Evolutionary conservation across 2,888 invertebrate species (phyloP).

Genomic region (Entomobrya multifasciata): DNA sequence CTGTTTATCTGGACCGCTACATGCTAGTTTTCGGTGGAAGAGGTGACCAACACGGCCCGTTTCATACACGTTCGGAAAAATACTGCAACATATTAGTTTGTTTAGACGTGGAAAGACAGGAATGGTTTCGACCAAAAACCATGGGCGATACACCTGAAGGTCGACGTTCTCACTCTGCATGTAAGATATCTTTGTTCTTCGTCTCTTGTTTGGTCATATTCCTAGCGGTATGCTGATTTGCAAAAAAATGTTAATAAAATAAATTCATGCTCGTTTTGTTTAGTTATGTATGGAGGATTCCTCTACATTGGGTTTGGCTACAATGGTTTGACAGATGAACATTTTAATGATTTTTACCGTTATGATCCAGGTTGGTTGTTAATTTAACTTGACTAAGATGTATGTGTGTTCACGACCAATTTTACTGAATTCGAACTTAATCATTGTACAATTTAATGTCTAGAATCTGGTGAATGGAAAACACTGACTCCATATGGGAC

Average conservation of each 20-base stretch:
- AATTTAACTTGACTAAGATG: neutral
- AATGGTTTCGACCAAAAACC: slow-evolving; percentile 86
- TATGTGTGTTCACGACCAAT: no score
- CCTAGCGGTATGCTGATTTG: no score
- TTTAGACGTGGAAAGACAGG: slow-evolving; percentile 87
- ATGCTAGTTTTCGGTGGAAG: slow-evolving; percentile 97
- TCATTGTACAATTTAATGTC: neutral
- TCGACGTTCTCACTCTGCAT: slow-evolving; percentile 94
- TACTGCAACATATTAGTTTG: slow-evolving; percentile 87
- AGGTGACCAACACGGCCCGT: slow-evolving; percentile 87
- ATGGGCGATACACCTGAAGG: slow-evolving; percentile 87
- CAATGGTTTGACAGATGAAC: slow-evolving; percentile 88
- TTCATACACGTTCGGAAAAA: slow-evolving; percentile 86
- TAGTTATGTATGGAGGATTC: slow-evolving; percentile 89
- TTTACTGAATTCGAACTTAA: neutral
- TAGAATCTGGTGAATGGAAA: slow-evolving; percentile 78
- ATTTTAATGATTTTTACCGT: slow-evolving; percentile 92
- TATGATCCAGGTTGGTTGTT: slow-evolving; percentile 83
- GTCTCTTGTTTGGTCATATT: neutral
- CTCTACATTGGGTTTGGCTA: slow-evolving; percentile 96
- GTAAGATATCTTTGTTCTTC: no score
- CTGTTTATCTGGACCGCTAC: slow-evolving; percentile 86
- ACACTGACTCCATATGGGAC: slow-evolving; percentile 75
- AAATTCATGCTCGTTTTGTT: no score
- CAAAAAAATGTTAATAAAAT: no score